Base-by-base conservation (phyloP, 2,888 invertebrate genomes). In the Noctua comes region DNA sequence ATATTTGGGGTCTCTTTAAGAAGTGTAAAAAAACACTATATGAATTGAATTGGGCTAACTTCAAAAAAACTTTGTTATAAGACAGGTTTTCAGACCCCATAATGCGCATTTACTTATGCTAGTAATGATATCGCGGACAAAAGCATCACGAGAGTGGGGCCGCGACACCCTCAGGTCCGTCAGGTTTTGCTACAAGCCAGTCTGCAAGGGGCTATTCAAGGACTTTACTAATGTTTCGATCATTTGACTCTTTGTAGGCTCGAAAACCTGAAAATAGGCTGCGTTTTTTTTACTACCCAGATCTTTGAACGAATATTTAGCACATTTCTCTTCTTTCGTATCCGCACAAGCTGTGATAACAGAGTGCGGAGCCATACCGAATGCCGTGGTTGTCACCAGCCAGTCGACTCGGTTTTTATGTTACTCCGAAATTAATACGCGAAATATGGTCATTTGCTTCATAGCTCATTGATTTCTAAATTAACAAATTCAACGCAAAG, bases 21-120 rank as follows among this genome's bases (percentile, higher is more conserved):
- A 81, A 65, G 21, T 65, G 16, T 54, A 64, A 65, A 40, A 10
- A 40, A 10, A 16, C 54, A 73, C 57, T 65, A 27, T 73, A 27
- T 74, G 27, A n/a, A 43, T 68, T 51, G n/a, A 65, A 65, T 27
- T 79, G 43, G 21, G 27, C 54, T 66, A 65, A 16, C 24, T 80
- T 36, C 1, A 62, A 21, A 46, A 65, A 18, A 16, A 66, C 16
- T 51, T 73, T 80, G 10, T 79, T 65, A 48, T 73, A 27, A 24
- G 43, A 76, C 59, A 36, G 59, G 66, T 68, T 62, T 51, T 59
- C 18, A 66, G 59, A 51, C 59, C 65, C 40, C 24, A 8, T 73
- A 48, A 40, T 54, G 24, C 31, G 21, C 65, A 43, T 57, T 64
- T 71, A 46, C 36, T 40, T 48, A n/a, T 11, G n/a, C 36, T 75